Evolutionary conservation across 2,888 invertebrate genomes (phyloP), one percentile per base, ranked within the genome.

Genomic region (Protodeltote pygarga): DNA sequence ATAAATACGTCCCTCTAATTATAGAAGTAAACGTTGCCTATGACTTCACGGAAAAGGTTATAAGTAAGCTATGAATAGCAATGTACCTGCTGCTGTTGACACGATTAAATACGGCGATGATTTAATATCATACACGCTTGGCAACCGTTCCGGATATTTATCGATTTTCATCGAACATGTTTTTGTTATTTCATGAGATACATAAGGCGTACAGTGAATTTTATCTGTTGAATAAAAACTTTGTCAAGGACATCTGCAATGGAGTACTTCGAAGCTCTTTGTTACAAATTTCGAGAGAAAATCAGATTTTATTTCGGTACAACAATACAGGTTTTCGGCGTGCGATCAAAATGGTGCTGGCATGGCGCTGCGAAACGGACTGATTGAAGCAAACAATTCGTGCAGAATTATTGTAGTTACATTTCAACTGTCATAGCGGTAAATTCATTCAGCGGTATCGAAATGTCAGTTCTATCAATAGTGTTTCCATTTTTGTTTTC

Each of bases 1-100:
- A 85, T 81, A 79, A 79, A 83, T 82, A 80, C 77, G 79, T 73
- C 61, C 60, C 63, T 61, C 79, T 81, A 82, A 83, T 85, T 82
- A 82, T 82, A 82, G 75, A 58, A 35, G 55, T 59, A 53, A 60
- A 59, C 60, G 61, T 61, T 58, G 52, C 39, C 55, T 65, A 65
- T 46, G 58, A 55, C 35, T 59, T 62, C 51, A 68, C 65, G 65
- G 52, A 62, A 70, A 69, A 69, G 64, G 66, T 69, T 69, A 62
- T 48, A 60, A 5, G 47, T 48, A 60, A 5, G 47, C 35, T 60
- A 49, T 63, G 53, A 39, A 49, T 51, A 70, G 29, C 31, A 37
- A 57, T 62, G 52, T 62, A 65, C 62, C 54, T 53, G 55, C 60
- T 57, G 55, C 29, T 58, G 65, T 50, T 60, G 71, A 65, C 62